Base-by-base conservation (phyloP, 2,113 vertebrate species). In the Pituophis catenifer region DNA sequence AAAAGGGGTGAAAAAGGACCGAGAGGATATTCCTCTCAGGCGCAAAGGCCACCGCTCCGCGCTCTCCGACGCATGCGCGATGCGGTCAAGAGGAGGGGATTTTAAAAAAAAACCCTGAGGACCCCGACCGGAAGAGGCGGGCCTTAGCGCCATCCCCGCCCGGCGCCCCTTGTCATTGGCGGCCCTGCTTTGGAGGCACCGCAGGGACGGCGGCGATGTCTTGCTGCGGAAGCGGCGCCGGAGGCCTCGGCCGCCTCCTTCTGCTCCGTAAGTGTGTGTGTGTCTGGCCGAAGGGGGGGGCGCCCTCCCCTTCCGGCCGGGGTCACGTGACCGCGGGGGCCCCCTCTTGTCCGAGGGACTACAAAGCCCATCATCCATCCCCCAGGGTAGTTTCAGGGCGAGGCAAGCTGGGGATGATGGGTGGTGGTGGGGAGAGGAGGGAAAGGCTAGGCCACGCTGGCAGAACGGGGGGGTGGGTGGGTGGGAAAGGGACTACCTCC, bases 231-330 rank as follows among this genome's bases (percentile, higher is more conserved):
- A 75, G 88, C 75, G 87, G 65, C 8, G 75, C 58, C 2, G 57
- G 55, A 89, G 75, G 94, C 26, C 93, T 91, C 55, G 94, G 58
- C 90, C 93, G 85, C 88, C 38, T 94, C 58, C 50, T 94, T 21
- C 17, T 93, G 24, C 91, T 81, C 91, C 19, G 90, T 94, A 89
- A 94, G 93, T 90, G 0, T 57, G 1, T 24, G 62, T 23, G 1
- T 29, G 33, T 3, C 24, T 21, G n/a, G 92, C 24, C 13, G 12
- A 44, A 19, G 9, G 23, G 7, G 12, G 48, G 7, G 26, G 5
- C 24, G 23, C 21, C 57, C 21, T 55, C n/a, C 19, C n/a, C n/a
- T 19, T 58, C 10, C 23, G 33, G 26, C 87, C n/a, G 19, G 2
- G 88, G n/a, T 38, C 88, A 23, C 54, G 23, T 17, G 55, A 11